Evolutionary conservation across 2,113 vertebrate genomes (phyloP).

Genomic region (Balaenoptera acutorostrata): DNA sequence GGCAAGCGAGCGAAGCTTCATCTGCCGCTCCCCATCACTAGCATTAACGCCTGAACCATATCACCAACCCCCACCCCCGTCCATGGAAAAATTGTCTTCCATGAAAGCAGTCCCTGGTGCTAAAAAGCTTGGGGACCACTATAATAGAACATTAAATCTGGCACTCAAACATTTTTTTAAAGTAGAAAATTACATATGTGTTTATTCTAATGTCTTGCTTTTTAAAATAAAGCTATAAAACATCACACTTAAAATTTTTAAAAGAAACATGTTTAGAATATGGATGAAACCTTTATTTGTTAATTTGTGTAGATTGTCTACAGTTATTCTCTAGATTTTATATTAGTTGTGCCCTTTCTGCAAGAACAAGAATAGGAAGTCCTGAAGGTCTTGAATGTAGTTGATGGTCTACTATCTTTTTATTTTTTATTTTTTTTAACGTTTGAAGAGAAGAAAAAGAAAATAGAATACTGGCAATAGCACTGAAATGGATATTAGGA

Average conservation of each 20-base stretch:
- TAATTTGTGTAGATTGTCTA: not conserved
- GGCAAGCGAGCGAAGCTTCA: too few species aligned
- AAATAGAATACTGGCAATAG: not conserved
- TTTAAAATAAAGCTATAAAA: not conserved
- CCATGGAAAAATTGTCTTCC: too few species aligned
- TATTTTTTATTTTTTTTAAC: not conserved
- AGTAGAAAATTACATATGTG: not conserved
- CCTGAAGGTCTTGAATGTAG: not conserved
- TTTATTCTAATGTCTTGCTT: not conserved
- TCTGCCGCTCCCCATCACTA: too few species aligned
- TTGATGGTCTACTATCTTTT: not conserved
- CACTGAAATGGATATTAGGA: not conserved
- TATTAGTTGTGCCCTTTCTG: not conserved
- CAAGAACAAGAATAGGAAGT: not conserved
- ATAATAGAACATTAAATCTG: not conserved
- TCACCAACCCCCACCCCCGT: too few species aligned
- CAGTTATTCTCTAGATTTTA: not conserved
- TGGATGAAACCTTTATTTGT: not conserved
- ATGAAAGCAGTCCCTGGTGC: too few species aligned
- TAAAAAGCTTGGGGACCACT: too few species aligned
- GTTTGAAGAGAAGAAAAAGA: not conserved
- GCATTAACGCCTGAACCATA: too few species aligned
- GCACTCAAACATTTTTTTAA: not conserved
- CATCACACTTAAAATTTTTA: not conserved
- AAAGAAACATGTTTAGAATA: not conserved